Conservation (phyloP, 2,888 invertebrate genomes). For the Prenolepis imparis region DNA sequence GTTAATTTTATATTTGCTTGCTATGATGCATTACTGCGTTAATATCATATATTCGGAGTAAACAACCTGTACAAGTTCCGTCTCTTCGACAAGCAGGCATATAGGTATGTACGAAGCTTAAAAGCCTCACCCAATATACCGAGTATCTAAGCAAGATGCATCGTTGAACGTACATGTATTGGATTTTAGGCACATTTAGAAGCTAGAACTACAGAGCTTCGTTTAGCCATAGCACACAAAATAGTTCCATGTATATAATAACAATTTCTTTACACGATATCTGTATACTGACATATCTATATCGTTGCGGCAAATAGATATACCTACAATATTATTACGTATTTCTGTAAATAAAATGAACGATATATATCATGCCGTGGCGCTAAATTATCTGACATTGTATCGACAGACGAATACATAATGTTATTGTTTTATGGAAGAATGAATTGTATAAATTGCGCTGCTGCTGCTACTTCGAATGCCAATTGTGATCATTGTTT, state of each 20-base stretch:
- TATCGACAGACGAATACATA: background rate
- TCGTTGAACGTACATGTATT: background rate
- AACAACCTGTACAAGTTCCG: slow-evolving; percentile 5
- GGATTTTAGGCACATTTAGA: background rate
- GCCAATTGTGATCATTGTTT: slow-evolving; percentile 32
- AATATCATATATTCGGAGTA: background rate
- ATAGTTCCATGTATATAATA: background rate
- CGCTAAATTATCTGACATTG: slow-evolving; percentile 15
- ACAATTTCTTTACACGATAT: background rate
- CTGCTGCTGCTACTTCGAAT: background rate
- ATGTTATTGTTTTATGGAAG: slow-evolving; percentile 21
- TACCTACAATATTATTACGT: background rate
- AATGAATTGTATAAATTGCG: slow-evolving; percentile 27
- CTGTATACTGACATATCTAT: background rate
- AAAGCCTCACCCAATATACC: slow-evolving; percentile 24
- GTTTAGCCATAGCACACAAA: background rate
- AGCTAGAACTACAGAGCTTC: background rate
- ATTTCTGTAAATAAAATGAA: background rate
- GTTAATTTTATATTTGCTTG: background rate
- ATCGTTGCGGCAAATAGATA: background rate
- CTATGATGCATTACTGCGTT: slow-evolving; percentile 3
- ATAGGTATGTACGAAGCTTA: background rate
- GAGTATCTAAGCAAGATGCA: background rate
- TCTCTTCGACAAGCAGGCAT: slow-evolving; percentile 22
- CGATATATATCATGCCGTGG: background rate